phyloP scores from a whole-genome alignment of 1,140 invertebrate species.

The Heliconius nattereri region DNA sequence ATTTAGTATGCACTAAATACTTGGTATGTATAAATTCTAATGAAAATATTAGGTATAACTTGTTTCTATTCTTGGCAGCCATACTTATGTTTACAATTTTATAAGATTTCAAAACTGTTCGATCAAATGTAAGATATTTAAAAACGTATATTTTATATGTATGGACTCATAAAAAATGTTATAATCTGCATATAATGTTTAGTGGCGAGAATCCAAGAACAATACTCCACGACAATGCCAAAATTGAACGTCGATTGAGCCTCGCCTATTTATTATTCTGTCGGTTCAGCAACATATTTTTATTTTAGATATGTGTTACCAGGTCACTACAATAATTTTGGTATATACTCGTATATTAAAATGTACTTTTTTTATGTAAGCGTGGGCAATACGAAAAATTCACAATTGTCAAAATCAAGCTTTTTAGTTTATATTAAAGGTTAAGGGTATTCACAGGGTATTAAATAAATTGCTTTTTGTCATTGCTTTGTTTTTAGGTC shows the following conservation, averaged over 20 bases:
- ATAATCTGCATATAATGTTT: conserved; percentile 23
- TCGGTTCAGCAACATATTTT: conserved; percentile 38
- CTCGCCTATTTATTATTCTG: conserved; percentile 36
- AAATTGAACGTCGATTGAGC: conserved; percentile 35
- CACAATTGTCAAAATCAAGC: no score
- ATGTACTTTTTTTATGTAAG: no score
- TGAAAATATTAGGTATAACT: neutral
- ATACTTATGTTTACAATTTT: neutral
- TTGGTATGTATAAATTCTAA: neutral
- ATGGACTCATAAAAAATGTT: neutral
- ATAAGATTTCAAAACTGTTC: neutral
- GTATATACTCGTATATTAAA: no score
- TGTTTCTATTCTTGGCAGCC: neutral
- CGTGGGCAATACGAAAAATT: no score
- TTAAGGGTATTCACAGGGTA: no score
- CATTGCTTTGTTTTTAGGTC: no score
- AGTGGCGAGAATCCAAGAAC: conserved; percentile 40
- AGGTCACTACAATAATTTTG: conserved; percentile 13
- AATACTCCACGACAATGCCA: conserved; percentile 39
- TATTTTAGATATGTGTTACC: conserved; percentile 34
- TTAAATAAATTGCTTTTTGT: no score
- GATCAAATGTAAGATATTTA: neutral
- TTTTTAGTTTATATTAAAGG: no score
- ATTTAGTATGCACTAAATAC: neutral
- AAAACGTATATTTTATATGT: neutral